Evolutionary conservation across 2,113 vertebrate genomes (phyloP).

Genomic region (Galemys pyrenaicus): DNA sequence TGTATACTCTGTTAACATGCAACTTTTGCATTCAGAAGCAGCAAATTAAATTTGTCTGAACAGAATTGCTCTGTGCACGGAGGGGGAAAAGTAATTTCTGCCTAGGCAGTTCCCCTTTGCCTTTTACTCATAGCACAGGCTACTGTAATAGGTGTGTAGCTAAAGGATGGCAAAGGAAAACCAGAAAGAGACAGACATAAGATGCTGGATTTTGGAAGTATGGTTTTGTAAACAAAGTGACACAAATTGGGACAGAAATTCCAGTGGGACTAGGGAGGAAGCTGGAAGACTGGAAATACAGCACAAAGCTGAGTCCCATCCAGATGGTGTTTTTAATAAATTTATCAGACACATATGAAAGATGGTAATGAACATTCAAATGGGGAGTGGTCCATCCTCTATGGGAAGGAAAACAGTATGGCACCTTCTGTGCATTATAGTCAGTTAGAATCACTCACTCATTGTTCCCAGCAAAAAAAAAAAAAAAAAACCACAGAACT

Average conservation of each 20-base stretch:
- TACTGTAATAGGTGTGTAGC: conserved; percentile 65
- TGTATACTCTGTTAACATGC: conserved; percentile 63
- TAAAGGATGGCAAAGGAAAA: conserved; percentile 32
- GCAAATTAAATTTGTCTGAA: conserved; percentile 78
- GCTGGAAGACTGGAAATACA: conserved; percentile 71
- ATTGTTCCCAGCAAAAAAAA: conserved; percentile 54
- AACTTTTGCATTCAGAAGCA: conserved; percentile 75
- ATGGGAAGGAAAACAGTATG: conserved; percentile 62
- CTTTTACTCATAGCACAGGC: conserved; percentile 60
- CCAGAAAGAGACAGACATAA: conserved; percentile 40
- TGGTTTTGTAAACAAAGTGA: conserved; percentile 82
- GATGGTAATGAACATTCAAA: conserved; percentile 80
- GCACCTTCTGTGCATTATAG: conserved; percentile 60
- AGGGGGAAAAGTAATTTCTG: conserved; percentile 59
- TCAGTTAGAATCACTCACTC: conserved; percentile 71
- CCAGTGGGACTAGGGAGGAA: conserved; percentile 72
- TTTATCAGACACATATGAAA: conserved; percentile 82
- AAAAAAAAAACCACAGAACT: conserved; percentile 29
- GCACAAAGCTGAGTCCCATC: conserved; percentile 74
- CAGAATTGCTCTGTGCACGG: conserved; percentile 68
- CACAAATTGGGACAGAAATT: conserved; percentile 82
- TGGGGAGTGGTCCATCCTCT: conserved; percentile 72
- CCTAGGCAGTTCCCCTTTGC: conserved; percentile 62
- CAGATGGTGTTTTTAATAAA: conserved; percentile 88
- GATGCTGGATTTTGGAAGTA: conserved; percentile 65